phyloP scores from a whole-genome alignment of 2,113 vertebrate genomes.

The Himantopus leucocephalus region DNA sequence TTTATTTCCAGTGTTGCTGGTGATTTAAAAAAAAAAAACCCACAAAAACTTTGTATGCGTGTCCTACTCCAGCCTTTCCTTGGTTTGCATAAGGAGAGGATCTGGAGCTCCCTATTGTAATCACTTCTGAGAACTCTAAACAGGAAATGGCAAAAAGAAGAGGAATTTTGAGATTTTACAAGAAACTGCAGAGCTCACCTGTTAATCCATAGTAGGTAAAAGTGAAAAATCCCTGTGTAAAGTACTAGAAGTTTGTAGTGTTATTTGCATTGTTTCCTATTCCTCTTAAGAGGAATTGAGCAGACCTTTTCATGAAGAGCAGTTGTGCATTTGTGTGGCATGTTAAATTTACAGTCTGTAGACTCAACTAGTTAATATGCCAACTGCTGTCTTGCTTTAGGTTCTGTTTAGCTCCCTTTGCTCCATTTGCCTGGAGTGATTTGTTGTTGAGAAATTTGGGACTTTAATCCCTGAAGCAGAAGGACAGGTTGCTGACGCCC shows the following conservation, averaged over 20 bases:
- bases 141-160: background rate
- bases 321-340: fast-evolving
- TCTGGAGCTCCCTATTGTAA: background rate
- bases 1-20: background rate
- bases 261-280: background rate
- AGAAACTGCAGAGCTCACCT: background rate
- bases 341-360: background rate
- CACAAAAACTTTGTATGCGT: background rate
- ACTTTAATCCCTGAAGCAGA: background rate
- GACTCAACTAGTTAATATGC: background rate
- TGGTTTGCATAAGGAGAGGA: background rate
- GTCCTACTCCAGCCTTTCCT: background rate
- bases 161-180: background rate
- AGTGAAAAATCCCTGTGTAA: background rate
- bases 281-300: background rate
- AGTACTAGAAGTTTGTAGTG: background rate
- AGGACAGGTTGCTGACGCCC: background rate
- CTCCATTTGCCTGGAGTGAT: background rate
- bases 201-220: background rate
- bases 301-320: background rate
- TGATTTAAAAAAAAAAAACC: background rate
- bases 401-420: background rate
- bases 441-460: constrained; percentile 1
- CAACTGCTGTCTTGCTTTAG: background rate
- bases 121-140: background rate